Base-by-base conservation (phyloP, 2,888 invertebrate genomes). In the Myopa tessellatipennis region DNA sequence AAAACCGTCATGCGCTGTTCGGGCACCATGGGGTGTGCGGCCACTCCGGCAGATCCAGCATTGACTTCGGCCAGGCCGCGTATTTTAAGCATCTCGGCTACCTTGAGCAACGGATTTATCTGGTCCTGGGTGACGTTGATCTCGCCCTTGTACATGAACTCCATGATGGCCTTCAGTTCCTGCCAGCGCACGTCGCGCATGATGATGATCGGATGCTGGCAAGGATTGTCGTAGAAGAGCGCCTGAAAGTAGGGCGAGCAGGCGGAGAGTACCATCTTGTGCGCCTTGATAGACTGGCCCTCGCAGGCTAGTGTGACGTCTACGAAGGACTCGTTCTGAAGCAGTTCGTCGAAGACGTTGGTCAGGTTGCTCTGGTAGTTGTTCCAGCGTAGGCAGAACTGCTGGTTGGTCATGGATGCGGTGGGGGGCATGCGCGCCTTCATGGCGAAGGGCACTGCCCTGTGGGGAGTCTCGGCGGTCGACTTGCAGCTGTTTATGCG, bases 121-220 rank as follows among this genome's bases (percentile, higher is more conserved):
- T 96, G 96, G 83, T 96, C 96, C 90, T 97, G 96, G 79, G 95
- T 95, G 82, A 97, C 97, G 90, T 97, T 96, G 83, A 97, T 96
- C 91, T 97, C 97, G 10, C 97, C 97, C 88, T 95, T 95, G 91
- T 97, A 97, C 97, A 97, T 97, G 88, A 97, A 97, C 89, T 97
- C 96, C 79, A 97, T 96, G 79, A 95, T 94, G 75, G 96, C 96
- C 88, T 96, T 96, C 82, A 97, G 89, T 86, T 97, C 97, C 79
- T 94, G 93, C 93, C 95, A 97, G 88, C 95, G 94, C 82, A 97
- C 95, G 89, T 97, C 97, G 85, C 95, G 93, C 92, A 97, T 94
- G 81, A 97, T 96, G 84, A 97, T 94, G 84, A 97, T 96, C 79
- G 97, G 97, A 87, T 97, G 97, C 88, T 95, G 95, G 91, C 96